These are phyloP conservation scores for Carposina sasakii DNA, from an alignment of 1,140 invertebrate genomes.

Conservation along the genomic window DNA sequence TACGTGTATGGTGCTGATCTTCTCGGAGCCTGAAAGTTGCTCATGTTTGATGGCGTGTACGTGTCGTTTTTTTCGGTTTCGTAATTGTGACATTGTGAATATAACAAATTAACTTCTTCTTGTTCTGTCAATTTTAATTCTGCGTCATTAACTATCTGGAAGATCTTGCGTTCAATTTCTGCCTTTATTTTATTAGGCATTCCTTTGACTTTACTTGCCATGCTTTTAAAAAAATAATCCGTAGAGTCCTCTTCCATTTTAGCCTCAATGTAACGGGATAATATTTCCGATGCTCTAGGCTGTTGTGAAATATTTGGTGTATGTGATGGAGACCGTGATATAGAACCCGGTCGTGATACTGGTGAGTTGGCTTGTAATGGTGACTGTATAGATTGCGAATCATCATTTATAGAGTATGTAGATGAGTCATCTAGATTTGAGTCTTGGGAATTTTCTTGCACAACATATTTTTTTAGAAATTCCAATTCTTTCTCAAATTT, in stretches of 20 bases:
- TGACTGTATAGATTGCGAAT: background rate
- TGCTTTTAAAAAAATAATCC: constrained; percentile 1
- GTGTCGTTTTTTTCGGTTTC: too few relatives aligned
- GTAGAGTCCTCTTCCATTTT: background rate
- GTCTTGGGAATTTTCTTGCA: background rate
- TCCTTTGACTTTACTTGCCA: background rate
- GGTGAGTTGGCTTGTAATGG: too few relatives aligned
- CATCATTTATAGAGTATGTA: background rate
- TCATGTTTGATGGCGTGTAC: too few relatives aligned
- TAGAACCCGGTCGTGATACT: too few relatives aligned
- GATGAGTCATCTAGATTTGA: constrained; percentile 3
- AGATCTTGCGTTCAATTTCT: background rate
- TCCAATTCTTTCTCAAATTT: constrained; percentile 6
- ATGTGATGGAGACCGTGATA: background rate
- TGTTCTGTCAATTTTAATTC: background rate
- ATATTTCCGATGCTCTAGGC: background rate
- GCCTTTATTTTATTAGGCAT: background rate
- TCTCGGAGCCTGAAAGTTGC: too few relatives aligned
- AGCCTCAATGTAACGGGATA: background rate
- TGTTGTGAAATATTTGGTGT: background rate
- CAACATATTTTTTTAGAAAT: background rate
- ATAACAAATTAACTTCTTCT: too few relatives aligned
- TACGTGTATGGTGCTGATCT: too few relatives aligned
- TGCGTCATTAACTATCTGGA: background rate
- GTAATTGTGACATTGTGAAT: too few relatives aligned